These are phyloP conservation scores for Sinhomidia bicolor DNA, from an alignment of 2,888 invertebrate genomes.

Conservation along the genomic window DNA sequence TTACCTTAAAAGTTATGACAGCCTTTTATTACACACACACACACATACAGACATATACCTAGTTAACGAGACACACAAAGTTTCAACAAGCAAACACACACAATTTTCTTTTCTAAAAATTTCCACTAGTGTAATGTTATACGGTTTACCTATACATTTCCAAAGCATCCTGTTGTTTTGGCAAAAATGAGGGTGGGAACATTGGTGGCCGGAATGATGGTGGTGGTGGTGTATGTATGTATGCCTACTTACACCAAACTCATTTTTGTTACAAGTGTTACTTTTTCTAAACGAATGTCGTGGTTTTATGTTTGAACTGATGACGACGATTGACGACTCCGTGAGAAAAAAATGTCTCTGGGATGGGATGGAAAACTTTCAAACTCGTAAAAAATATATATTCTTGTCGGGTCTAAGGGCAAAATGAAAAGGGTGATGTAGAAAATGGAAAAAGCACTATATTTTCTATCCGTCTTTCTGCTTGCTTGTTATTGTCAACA, in stretches of 20 bases:
- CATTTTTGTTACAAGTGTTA: slow-evolving; percentile 4
- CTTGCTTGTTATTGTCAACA: too few relatives aligned
- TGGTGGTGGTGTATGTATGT: not conserved
- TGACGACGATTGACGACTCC: slow-evolving; percentile 30
- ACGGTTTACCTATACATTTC: not conserved
- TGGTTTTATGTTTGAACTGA: slow-evolving; percentile 8
- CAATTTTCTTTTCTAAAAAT: slow-evolving; percentile 1
- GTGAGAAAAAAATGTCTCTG: slow-evolving; percentile 29
- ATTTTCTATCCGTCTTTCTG: too few relatives aligned
- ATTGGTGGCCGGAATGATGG: not conserved
- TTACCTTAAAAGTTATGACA: slow-evolving; percentile 68
- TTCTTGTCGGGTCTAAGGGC: not conserved
- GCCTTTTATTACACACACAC: slow-evolving; percentile 59
- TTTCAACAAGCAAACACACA: slow-evolving; percentile 51
- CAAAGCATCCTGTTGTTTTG: not conserved
- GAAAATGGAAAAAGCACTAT: not conserved
- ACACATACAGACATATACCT: too few relatives aligned
- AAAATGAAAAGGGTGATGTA: not conserved
- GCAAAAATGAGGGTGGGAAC: not conserved
- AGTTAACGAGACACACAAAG: slow-evolving; percentile 58
- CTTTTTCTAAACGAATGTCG: not conserved
- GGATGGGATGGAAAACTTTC: slow-evolving; percentile 4
- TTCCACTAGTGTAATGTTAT: not conserved
- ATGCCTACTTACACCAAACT: not conserved
- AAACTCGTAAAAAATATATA: not conserved